phyloP scores from a whole-genome alignment of 2,888 invertebrate species.

The Drosophila engyochracea region DNA sequence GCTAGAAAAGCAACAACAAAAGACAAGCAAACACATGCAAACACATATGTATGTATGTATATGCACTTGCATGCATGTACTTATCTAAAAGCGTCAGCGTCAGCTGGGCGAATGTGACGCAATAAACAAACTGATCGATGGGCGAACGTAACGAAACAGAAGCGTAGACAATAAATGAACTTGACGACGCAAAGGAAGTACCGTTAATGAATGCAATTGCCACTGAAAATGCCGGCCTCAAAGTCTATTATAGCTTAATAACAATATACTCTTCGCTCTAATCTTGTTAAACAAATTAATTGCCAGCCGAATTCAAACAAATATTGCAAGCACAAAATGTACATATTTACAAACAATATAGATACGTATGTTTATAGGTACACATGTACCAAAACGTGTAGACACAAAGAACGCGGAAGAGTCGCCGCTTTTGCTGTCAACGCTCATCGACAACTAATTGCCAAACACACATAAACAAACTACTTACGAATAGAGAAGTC shows the following conservation, averaged over 20 bases:
- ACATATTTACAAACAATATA: background rate
- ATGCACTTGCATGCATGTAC: background rate
- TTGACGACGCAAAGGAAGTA: constrained; percentile 24
- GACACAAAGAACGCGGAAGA: constrained; percentile 30
- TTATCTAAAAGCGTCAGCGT: background rate
- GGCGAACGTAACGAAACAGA: constrained; percentile 9
- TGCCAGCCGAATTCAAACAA: constrained; percentile 33
- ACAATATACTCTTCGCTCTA: background rate
- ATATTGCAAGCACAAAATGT: constrained; percentile 31
- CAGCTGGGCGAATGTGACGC: constrained; percentile 13
- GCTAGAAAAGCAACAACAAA: constrained; percentile 13
- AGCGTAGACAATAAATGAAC: constrained; percentile 22
- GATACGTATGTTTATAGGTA: background rate
- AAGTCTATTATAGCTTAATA: constrained; percentile 15
- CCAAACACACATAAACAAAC: constrained; percentile 47
- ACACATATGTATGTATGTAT: background rate
- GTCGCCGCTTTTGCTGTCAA: constrained; percentile 14
- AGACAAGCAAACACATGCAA: background rate
- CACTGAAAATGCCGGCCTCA: constrained; percentile 13
- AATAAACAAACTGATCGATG: constrained; percentile 10
- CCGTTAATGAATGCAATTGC: constrained; percentile 17
- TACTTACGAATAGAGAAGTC: constrained; percentile 8
- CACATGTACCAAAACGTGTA: constrained; percentile 10
- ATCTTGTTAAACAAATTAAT: constrained; percentile 31
- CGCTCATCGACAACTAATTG: constrained; percentile 71